Evolutionary conservation across 23 tunicate species (phyloP), one percentile per base, ranked within the genome.

Genomic region (Halocynthia aurantium): DNA sequence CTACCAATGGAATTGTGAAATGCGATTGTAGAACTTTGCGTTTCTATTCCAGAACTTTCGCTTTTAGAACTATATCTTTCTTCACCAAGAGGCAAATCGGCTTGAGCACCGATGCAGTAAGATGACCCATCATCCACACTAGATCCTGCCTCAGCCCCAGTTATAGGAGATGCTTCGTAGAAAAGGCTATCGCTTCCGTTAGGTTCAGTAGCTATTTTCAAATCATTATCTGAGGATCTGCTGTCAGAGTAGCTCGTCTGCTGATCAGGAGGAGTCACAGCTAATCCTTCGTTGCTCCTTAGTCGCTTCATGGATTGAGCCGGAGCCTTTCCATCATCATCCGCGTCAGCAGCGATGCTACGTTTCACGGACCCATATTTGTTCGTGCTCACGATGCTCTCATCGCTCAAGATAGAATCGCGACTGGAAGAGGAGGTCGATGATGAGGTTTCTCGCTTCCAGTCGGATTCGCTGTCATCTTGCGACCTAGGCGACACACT

Each of bases 241-340:
- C 1, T 20, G 9, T 65, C n/a, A 0, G 13, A 11, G 70, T 65
- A 65, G 0, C 31, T 65, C 19, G 70, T 8, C 10, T 65, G 49
- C n/a, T 40, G 19, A 8, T 65, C 70, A 9, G 70, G 70, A 10
- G 70, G 70, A 9, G 70, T 65, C 9, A 65, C 70, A 10, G 70
- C 70, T 10, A 65, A 49, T 9, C 70, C 70, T 65, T 65, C 70
- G 70, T 65, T 65, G 70, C 70, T 65, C 10, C 70, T 40, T 40
- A 65, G 31, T 20, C 70, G 70, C 31, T 65, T 65, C 9, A 65
- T 65, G 70, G 10, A 65, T 20, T 40, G 31, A 9, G 22, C 70
- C 0, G 49, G 70, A 10, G n/a, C 22, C 22, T 15, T 40, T 10
- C 22, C 49, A 10, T 10, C 49, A 49, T 6, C 6, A 15, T 10